A percentile compares a stretch with the other conserved stretches of the same genome.
phyloP scores from a whole-genome alignment of 2,888 invertebrate genomes.

The Pristionchus maxplancki region DNA sequence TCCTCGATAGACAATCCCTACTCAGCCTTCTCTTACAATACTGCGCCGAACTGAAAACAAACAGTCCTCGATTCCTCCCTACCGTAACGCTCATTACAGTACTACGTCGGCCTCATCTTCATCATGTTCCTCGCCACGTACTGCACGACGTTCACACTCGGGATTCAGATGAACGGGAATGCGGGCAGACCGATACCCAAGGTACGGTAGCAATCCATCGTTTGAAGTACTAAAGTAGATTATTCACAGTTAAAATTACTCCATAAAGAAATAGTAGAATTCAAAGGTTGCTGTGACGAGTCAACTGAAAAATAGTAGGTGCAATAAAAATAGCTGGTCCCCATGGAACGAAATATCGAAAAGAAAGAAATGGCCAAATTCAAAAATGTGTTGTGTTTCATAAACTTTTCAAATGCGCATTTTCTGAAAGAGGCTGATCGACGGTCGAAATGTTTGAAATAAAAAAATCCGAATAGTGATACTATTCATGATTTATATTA shows the following conservation, averaged over 20 bases:
- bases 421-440: too few relatives aligned
- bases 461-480: too few relatives aligned
- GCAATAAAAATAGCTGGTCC: too few relatives aligned
- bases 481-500: background rate
- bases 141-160: slow-evolving; percentile 71
- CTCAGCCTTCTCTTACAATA: slow-evolving; percentile 53
- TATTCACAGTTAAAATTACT: too few relatives aligned
- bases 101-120: slow-evolving; percentile 73
- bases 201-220: background rate
- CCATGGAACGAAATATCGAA: too few relatives aligned
- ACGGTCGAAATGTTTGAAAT: too few relatives aligned
- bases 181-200: slow-evolving; percentile 58
- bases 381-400: background rate
- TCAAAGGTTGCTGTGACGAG: too few relatives aligned
- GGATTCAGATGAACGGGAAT: slow-evolving; percentile 75
- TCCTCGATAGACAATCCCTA: background rate
- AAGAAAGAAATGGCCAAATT: too few relatives aligned
- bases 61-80: background rate
- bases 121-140: slow-evolving; percentile 76
- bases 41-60: slow-evolving; percentile 63
- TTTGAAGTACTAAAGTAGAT: background rate
- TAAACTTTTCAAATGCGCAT: too few relatives aligned
- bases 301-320: too few relatives aligned
- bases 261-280: too few relatives aligned
- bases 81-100: slow-evolving; percentile 55